These are phyloP conservation scores for Thermophis baileyi DNA, from an alignment of 2,113 vertebrate genomes.

Conservation along the genomic window DNA sequence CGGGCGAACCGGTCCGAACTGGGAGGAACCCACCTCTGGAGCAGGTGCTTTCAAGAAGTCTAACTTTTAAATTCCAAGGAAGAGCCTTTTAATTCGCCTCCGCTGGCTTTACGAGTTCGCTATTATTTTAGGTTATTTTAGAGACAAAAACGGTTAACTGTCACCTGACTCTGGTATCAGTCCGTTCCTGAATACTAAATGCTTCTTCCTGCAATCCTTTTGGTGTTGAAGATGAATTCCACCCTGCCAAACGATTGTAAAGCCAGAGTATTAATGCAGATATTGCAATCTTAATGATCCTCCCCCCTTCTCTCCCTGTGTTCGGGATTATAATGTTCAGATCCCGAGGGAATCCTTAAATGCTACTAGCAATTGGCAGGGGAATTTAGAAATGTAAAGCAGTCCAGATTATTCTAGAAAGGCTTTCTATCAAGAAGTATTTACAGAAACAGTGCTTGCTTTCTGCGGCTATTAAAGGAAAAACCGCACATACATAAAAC, in stretches of 20 bases:
- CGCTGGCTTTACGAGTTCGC: neutral
- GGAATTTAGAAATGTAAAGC: neutral
- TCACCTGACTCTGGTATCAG: neutral
- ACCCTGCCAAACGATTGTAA: neutral
- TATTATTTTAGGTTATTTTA: neutral
- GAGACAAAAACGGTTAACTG: neutral
- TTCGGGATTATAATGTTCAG: neutral
- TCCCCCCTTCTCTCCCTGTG: neutral
- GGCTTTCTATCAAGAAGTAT: neutral
- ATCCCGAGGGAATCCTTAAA: neutral
- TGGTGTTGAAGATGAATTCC: neutral
- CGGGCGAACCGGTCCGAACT: too few relatives aligned
- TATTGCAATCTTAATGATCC: conserved; percentile 1
- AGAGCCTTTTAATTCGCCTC: neutral
- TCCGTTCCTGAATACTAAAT: conserved; percentile 15
- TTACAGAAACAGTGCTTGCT: neutral
- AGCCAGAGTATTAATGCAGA: conserved; percentile 25
- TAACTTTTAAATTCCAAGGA: neutral
- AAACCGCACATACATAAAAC: neutral
- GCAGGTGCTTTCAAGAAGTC: neutral
- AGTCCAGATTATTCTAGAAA: neutral
- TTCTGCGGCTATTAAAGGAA: neutral
- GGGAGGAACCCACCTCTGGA: too few relatives aligned
- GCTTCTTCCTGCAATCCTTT: conserved; percentile 20
- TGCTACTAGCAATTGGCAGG: neutral